Evolutionary conservation across 2,797 vertebrate genomes (phyloP).

Genomic region (Synanceia verrucosa): DNA sequence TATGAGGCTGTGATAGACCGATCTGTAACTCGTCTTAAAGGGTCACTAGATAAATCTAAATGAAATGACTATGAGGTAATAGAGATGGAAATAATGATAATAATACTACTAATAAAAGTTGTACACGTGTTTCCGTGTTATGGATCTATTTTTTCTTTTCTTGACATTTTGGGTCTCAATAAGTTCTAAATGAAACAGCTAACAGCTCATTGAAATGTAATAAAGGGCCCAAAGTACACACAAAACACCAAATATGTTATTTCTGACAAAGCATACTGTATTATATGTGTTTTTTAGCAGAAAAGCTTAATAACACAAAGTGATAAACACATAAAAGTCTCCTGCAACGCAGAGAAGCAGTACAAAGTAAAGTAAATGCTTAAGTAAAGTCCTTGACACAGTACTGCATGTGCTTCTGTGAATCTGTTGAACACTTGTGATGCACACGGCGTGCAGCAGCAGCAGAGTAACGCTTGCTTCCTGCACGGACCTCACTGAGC

Average conservation of each 20-base stretch:
- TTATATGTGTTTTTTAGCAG: not conserved
- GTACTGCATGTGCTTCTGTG: not conserved
- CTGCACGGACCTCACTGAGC: constrained; percentile 13
- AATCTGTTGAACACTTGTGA: not conserved
- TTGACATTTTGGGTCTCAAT: not conserved
- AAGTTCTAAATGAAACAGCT: not conserved
- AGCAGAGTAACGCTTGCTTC: constrained; percentile 15
- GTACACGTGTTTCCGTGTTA: no score
- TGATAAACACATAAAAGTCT: not conserved
- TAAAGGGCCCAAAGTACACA: not conserved
- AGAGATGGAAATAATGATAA: not conserved
- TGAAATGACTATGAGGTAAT: not conserved
- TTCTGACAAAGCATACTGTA: not conserved
- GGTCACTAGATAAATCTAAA: not conserved
- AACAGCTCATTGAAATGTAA: not conserved
- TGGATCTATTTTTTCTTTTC: no score
- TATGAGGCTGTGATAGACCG: no score
- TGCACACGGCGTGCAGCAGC: constrained; percentile 1
- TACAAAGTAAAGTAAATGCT: not conserved
- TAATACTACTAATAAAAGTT: no score
- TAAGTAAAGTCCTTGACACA: not conserved
- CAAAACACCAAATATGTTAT: not conserved
- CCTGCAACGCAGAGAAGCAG: not conserved
- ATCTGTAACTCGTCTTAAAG: no score
- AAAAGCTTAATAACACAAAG: not conserved